A percentile compares a stretch with the other conserved stretches of the same genome.
phyloP scores from a whole-genome alignment of 2,888 invertebrate genomes.

The Hofmannophila pseudospretella region DNA sequence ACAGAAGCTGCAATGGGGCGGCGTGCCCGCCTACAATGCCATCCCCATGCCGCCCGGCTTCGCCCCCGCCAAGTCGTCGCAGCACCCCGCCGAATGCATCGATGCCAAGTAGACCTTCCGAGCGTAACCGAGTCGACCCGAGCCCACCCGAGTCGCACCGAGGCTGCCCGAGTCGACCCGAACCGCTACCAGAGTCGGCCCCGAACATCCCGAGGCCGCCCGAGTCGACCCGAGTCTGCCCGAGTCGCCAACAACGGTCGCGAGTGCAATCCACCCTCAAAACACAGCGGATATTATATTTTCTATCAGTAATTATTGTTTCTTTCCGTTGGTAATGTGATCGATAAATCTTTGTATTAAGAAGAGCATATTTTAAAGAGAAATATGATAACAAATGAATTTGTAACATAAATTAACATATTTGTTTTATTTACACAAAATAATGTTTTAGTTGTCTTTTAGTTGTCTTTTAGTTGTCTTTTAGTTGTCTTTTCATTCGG shows the following conservation, averaged over 20 bases:
- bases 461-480: slow-evolving; percentile 7
- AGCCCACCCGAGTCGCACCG: no score
- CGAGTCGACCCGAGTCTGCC: background rate
- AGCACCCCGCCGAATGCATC: slow-evolving; percentile 69
- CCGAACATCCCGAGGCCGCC: background rate
- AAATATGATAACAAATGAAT: slow-evolving; percentile 78
- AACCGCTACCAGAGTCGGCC: background rate
- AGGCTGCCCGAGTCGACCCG: no score
- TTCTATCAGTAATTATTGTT: slow-evolving; percentile 48
- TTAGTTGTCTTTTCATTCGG: slow-evolving; percentile 22
- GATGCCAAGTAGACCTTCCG: slow-evolving; percentile 70
- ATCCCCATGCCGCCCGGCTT: slow-evolving; percentile 71
- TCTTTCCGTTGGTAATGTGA: slow-evolving; percentile 67
- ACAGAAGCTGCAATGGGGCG: slow-evolving; percentile 29
- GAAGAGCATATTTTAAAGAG: slow-evolving; percentile 76
- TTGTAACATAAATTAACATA: slow-evolving; percentile 77
- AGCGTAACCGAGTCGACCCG: no score
- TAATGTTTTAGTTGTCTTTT: background rate
- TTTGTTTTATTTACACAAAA: slow-evolving; percentile 71
- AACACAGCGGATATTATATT: slow-evolving; percentile 41
- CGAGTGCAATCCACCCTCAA: slow-evolving; percentile 27
- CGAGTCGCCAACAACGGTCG: background rate
- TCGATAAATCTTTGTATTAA: slow-evolving; percentile 76
- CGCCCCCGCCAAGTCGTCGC: slow-evolving; percentile 55
- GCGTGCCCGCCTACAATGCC: slow-evolving; percentile 26